Percentiles rank a stretch among this genome's conserved stretches.
Conservation (phyloP, 2,797 vertebrate genomes). For the Emydoidea blandingii region DNA sequence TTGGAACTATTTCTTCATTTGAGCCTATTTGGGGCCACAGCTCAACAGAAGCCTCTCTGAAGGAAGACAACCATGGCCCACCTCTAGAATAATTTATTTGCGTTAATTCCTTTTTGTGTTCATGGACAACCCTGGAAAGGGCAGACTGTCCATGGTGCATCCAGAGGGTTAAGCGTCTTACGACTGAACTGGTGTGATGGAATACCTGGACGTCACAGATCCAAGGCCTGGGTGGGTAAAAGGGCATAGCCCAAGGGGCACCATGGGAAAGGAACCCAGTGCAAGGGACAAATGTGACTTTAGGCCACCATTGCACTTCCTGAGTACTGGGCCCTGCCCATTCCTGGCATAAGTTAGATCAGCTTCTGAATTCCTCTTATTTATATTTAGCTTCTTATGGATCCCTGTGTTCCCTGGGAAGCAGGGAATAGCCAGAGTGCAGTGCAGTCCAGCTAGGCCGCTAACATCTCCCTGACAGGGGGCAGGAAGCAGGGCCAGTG, state of each 20-base stretch:
- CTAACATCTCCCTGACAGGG: not conserved
- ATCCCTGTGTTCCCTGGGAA: not conserved
- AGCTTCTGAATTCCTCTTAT: not conserved
- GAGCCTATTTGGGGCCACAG: not conserved
- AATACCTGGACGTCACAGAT: too few species aligned
- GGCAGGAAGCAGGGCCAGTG: accelerated
- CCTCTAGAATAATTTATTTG: not conserved
- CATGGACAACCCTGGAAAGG: not conserved
- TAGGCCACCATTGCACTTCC: not conserved
- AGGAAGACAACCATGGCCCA: not conserved
- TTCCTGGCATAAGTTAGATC: not conserved
- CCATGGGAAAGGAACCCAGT: not conserved
- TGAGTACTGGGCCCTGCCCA: not conserved
- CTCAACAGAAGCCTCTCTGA: not conserved
- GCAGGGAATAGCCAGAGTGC: not conserved
- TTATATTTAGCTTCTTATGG: not conserved
- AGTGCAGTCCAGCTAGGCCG: not conserved
- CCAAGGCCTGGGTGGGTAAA: not conserved
- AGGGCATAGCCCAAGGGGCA: not conserved
- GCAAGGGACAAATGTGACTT: not conserved
- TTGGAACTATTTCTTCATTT: not conserved
- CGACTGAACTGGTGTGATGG: not conserved
- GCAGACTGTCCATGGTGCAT: not conserved
- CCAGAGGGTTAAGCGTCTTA: not conserved
- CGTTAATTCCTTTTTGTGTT: not conserved